A percentile compares a stretch with the other conserved stretches of the same genome.
Evolutionary conservation across 2,888 invertebrate species (phyloP).

Genomic region (Xestobium rufovillosum): DNA sequence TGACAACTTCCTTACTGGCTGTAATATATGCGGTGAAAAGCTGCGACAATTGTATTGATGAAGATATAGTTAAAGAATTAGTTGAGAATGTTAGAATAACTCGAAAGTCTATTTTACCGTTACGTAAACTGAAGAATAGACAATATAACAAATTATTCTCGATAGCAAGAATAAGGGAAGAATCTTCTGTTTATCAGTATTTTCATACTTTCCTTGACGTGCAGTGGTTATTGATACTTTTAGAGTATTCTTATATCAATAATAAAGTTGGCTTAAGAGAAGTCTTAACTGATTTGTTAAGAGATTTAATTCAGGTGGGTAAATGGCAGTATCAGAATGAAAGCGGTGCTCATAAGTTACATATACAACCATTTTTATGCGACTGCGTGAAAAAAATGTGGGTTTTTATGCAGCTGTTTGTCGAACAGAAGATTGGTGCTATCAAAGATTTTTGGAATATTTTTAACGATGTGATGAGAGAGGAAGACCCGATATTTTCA

Average conservation of each 20-base stretch:
- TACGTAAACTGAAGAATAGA: no score
- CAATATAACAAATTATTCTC: no score
- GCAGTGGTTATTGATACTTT: slow-evolving; percentile 24
- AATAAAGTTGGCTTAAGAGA: slow-evolving; percentile 14
- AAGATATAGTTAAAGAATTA: no score
- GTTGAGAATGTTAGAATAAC: no score
- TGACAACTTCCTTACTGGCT: no score
- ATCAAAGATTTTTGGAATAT: slow-evolving; percentile 32
- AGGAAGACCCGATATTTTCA: slow-evolving; percentile 29
- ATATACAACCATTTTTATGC: slow-evolving; percentile 27
- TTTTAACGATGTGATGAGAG: slow-evolving; percentile 30
- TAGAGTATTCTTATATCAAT: slow-evolving; percentile 21
- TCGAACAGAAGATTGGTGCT: slow-evolving; percentile 22
- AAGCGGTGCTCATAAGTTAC: slow-evolving; percentile 8
- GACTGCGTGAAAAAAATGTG: slow-evolving; percentile 33
- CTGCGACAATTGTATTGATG: no score
- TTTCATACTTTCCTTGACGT: slow-evolving; percentile 30
- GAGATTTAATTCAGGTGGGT: no score
- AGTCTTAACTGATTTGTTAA: no score
- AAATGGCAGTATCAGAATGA: no score
- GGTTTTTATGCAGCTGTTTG: slow-evolving; percentile 30
- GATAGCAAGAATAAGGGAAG: no score
- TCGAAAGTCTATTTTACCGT: no score
- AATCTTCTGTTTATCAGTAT: slow-evolving; percentile 28
- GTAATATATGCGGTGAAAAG: no score